These are phyloP conservation scores for Lepus americanus DNA, from an alignment of 2,113 vertebrate genomes.

Conservation along the genomic window DNA sequence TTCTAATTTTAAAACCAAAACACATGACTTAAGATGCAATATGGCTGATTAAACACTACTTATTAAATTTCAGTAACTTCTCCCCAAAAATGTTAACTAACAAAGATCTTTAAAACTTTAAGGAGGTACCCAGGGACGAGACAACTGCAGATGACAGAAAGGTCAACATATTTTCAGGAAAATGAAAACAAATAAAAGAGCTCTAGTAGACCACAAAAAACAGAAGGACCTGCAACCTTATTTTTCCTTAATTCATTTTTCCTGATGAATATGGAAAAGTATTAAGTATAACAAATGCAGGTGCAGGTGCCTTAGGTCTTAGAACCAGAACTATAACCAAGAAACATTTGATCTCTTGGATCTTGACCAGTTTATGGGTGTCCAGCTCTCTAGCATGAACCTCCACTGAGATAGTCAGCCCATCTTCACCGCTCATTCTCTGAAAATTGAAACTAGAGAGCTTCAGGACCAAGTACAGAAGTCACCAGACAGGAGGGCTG, in stretches of 20 bases:
- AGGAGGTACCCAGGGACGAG: neutral
- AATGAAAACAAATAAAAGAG: neutral
- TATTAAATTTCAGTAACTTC: constrained; percentile 30
- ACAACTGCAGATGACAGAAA: neutral
- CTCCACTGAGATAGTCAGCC: neutral
- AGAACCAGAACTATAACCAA: neutral
- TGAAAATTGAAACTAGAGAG: neutral
- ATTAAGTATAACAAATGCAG: neutral
- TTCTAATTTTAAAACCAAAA: constrained; percentile 56
- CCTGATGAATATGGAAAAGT: neutral
- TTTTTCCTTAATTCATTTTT: neutral
- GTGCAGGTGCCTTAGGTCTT: neutral
- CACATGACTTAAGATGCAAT: neutral
- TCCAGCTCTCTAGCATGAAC: neutral
- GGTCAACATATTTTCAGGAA: neutral
- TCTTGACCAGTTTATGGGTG: neutral
- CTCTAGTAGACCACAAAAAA: neutral
- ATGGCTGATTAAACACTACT: neutral
- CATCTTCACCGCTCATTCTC: neutral
- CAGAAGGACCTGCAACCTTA: neutral
- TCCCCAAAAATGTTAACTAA: neutral
- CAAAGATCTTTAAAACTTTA: constrained; percentile 44
- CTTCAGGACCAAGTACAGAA: neutral
- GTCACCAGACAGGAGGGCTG: neutral
- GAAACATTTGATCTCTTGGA: neutral